These are phyloP conservation scores for Conchocele bisecta DNA, from an alignment of 2,888 invertebrate genomes.

Conservation along the genomic window DNA sequence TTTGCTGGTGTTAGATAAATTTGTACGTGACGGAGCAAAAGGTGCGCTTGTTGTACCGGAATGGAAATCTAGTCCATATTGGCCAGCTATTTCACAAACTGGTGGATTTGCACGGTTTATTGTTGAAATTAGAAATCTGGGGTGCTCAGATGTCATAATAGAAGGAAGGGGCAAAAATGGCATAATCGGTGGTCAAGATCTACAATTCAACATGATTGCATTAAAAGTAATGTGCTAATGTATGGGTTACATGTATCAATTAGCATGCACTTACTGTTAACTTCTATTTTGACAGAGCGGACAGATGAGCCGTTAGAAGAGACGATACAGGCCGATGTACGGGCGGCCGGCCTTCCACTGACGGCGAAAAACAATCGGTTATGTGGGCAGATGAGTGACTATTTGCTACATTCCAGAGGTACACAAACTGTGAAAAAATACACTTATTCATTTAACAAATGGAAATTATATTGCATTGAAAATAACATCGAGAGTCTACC, in stretches of 20 bases:
- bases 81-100: neutral
- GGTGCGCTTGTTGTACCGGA: neutral
- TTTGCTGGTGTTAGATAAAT: neutral
- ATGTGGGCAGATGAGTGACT: neutral
- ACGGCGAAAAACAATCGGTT: no score
- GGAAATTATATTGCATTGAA: neutral
- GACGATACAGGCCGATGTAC: no score
- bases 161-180: neutral
- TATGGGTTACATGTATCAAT: no score
- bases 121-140: neutral
- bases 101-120: neutral
- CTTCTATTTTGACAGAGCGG: no score
- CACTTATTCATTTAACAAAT: neutral
- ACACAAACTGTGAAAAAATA: neutral
- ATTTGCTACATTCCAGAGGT: neutral
- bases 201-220: constrained; percentile 4
- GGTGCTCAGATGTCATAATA: neutral
- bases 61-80: neutral
- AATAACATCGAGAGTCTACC: neutral
- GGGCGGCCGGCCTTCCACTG: no score
- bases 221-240: constrained; percentile 6
- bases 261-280: no score
- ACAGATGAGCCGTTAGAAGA: no score
- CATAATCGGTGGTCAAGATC: neutral
- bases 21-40: neutral